Conservation (phyloP, 2,113 vertebrate species). For the Collichthys lucidus region DNA sequence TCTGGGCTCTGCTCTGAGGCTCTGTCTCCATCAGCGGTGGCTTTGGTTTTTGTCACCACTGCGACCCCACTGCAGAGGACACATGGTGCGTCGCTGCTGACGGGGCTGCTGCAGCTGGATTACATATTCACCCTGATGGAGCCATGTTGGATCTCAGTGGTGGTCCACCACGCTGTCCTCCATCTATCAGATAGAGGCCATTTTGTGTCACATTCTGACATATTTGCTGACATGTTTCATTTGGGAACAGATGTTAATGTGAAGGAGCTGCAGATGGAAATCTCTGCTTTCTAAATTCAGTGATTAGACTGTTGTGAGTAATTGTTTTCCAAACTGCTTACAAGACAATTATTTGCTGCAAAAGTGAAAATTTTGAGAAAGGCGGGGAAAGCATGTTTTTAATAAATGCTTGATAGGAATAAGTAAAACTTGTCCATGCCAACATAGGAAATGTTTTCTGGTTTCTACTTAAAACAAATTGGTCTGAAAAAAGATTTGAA, state of each 20-base stretch:
- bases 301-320: slow-evolving; percentile 70
- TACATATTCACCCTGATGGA: slow-evolving; percentile 71
- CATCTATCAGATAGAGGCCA: slow-evolving; percentile 82
- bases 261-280: slow-evolving; percentile 77
- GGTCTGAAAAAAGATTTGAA: not conserved
- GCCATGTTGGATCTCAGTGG: slow-evolving; percentile 86
- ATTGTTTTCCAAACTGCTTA: slow-evolving; percentile 70
- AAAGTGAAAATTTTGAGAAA: slow-evolving; percentile 41
- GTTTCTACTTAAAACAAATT: too few species aligned
- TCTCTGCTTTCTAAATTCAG: slow-evolving; percentile 64
- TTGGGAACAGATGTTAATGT: slow-evolving; percentile 79
- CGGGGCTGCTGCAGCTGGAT: slow-evolving; percentile 79
- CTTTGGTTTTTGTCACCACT: slow-evolving; percentile 63
- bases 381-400: not conserved
- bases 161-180: slow-evolving; percentile 79
- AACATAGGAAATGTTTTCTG: not conserved
- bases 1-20: slow-evolving; percentile 83
- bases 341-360: slow-evolving; percentile 57
- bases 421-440: slow-evolving; percentile 3
- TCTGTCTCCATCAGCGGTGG: slow-evolving; percentile 81
- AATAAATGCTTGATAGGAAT: not conserved
- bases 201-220: slow-evolving; percentile 79
- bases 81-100: slow-evolving; percentile 74
- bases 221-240: slow-evolving; percentile 80
- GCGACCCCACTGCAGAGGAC: slow-evolving; percentile 71